Evolutionary conservation across 2,888 invertebrate species (phyloP), one percentile per base, ranked within the genome.

Genomic region (Pseudococcus jackbeardsleyi): DNA sequence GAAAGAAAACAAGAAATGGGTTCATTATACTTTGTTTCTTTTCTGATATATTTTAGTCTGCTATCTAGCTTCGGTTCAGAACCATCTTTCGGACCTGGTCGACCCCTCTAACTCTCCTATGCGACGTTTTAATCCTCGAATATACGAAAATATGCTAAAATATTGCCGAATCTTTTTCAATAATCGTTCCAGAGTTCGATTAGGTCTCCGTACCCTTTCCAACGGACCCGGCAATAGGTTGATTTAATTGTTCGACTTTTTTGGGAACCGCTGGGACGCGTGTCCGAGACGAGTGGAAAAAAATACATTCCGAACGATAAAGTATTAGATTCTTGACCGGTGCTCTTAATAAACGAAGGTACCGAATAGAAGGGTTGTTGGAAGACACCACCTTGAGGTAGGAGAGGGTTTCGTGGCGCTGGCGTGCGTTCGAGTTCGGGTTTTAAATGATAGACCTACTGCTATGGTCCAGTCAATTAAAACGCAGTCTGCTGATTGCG

Each of bases 381-480:
- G n/a, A 79, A 26, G 68, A 42, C 39, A 42, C 42, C 79, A 79
- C 79, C 79, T 79, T 79, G 42, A 72, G 79, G 79, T 42, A 79
- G 42, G 79, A 59, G 19, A 33, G 33, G 72, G 33, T 17, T 9
- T 8, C 12, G 33, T 26, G 8, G n/a, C 17, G 15, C 8, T 72
- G 79, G 79, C 79, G 79, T 79, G 79, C 42, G 79, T 79, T 79
- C 11, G 77, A 8, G 33, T 1, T 33, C 39, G 79, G 79, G 26
- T 33, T 33, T 33, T 79, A 79, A 79, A 79, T 79, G 79, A 79
- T 79, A 79, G 79, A 79, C 79, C 79, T 79, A 79, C 79, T 77
- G 79, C 79, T 79, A 79, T 42, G 79, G 79, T 79, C 79, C 79
- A 79, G 79, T 79, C 79, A 79, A 79, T 79, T 79, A 79, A 79